Evolutionary conservation across 2,888 invertebrate genomes (phyloP), one percentile per base, ranked within the genome.

Genomic region (Pemphredon lugubris): DNA sequence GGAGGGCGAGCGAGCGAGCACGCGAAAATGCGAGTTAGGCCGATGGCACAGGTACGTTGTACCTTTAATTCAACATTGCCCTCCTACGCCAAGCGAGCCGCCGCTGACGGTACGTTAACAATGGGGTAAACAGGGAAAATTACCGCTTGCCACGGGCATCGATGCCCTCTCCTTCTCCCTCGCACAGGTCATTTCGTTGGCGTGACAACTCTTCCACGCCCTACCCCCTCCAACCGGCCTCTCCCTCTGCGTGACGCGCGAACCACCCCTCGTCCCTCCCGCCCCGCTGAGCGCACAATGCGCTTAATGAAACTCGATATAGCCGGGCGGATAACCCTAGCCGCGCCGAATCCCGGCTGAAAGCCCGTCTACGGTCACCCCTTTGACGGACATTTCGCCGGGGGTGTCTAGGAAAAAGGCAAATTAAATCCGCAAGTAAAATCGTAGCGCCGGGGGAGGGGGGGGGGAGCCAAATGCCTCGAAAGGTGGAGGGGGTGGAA

Each of bases 251-350:
- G 71, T 66, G 69, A 75, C 77, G 76, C 61, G 61, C 57, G 63
- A 42, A n/a, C 44, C 65, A n/a, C n/a, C n/a, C n/a, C n/a, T n/a
- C n/a, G n/a, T n/a, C n/a, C n/a, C n/a, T n/a, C n/a, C n/a, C n/a
- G n/a, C n/a, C 60, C 60, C 40, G 23, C 18, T 50, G 57, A 40
- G 47, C 39, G 58, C 55, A 81, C 81, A 84, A 83, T 83, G 79
- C 83, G 78, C 84, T 84, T 83, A 83, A 84, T 84, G 84, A 84
- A 84, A 84, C 83, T 77, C 75, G 83, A 85, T 84, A 80, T 78
- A 76, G 66, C 74, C 50, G 57, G 14, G 48, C 71, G 73, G 82
- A 76, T 81, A 81, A 79, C 79, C 75, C 73, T 73, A 63, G 58
- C 45, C 23, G 32, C 18, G 37, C 37, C 32, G 45, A 34, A 21